A percentile compares a stretch with the other conserved stretches of the same genome.
Evolutionary conservation across 2,113 vertebrate genomes (phyloP).

Genomic region (Marmota flaviventris): DNA sequence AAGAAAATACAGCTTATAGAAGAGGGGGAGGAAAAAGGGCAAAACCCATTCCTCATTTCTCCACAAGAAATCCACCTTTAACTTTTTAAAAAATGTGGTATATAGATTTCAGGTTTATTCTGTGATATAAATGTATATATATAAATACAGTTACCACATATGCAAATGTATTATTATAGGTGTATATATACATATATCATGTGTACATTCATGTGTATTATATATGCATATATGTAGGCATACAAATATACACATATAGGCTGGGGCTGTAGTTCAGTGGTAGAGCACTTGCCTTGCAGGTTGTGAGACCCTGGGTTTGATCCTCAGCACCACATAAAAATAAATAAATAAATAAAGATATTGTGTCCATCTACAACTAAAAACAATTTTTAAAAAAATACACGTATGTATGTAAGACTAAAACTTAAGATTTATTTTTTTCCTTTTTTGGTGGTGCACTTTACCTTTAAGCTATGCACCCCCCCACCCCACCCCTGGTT

Average conservation of each 20-base stretch:
- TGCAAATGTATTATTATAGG: neutral
- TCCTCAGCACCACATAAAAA: too few species aligned
- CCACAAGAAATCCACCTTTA: slow-evolving; percentile 5
- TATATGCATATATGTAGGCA: neutral
- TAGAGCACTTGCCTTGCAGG: too few species aligned
- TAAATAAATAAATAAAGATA: too few species aligned
- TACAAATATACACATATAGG: neutral
- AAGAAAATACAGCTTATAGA: neutral
- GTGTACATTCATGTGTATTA: neutral
- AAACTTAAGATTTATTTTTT: neutral
- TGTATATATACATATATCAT: neutral
- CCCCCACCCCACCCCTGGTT: too few species aligned
- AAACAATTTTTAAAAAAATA: too few species aligned
- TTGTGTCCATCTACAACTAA: too few species aligned
- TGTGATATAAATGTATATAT: neutral
- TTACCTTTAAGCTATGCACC: neutral
- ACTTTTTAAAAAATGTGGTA: neutral
- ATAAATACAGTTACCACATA: neutral
- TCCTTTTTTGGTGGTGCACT: neutral
- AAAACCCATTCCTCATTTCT: neutral
- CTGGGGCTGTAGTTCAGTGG: too few species aligned
- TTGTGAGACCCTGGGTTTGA: too few species aligned
- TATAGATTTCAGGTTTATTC: neutral
- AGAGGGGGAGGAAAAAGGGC: neutral
- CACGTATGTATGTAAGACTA: neutral